Conservation (phyloP, 2,888 invertebrate species). For the Gortyna flavago region DNA sequence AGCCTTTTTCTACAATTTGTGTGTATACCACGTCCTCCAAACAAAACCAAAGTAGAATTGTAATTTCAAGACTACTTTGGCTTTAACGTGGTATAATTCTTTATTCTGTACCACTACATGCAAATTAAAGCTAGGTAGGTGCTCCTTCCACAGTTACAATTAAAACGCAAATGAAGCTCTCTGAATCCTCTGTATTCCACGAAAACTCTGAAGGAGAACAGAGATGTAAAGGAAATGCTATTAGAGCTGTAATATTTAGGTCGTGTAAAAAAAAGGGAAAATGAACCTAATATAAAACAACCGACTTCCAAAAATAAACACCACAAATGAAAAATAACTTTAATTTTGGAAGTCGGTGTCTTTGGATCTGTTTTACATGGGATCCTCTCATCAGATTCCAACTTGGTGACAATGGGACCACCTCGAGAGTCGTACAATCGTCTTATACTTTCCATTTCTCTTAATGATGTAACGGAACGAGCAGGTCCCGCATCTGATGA, state of each 20-base stretch:
- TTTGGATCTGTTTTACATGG: too few species aligned
- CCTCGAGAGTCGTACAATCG: too few species aligned
- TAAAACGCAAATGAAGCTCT: constrained; percentile 25
- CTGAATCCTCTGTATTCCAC: not conserved
- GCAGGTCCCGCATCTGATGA: too few species aligned
- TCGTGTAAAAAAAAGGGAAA: not conserved
- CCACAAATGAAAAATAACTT: too few species aligned
- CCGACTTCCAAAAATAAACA: too few species aligned
- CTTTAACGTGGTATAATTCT: not conserved
- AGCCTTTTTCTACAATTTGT: not conserved
- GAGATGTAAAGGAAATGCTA: not conserved
- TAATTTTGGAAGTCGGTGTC: too few species aligned
- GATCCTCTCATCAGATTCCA: too few species aligned
- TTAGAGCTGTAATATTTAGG: not conserved
- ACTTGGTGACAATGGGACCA: too few species aligned
- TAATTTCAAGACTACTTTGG: not conserved
- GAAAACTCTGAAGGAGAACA: not conserved
- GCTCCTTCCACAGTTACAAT: not conserved
- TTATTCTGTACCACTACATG: not conserved
- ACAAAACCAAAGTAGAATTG: too few species aligned
- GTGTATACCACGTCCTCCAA: not conserved
- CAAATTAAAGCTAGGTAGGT: constrained; percentile 23
- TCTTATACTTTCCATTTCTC: too few species aligned
- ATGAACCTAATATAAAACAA: too few species aligned
- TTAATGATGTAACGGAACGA: too few species aligned